Percentiles rank a stretch among this genome's conserved stretches.
phyloP scores from a whole-genome alignment of 2,113 vertebrate species.

The Hiodon alosoides region DNA sequence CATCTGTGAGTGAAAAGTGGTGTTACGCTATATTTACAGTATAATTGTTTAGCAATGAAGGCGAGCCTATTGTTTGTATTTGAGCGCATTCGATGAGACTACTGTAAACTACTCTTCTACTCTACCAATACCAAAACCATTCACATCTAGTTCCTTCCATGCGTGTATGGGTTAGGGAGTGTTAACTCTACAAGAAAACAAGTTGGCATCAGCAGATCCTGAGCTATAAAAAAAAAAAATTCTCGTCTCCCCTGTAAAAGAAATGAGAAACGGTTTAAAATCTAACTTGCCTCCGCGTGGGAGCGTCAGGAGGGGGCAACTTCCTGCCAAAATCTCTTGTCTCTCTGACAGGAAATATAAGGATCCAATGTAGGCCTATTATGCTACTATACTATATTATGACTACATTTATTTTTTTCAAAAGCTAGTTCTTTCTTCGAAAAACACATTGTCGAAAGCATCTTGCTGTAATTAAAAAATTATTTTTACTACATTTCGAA shows the following conservation, averaged over 20 bases:
- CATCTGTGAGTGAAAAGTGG: neutral
- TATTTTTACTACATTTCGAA: too few relatives aligned
- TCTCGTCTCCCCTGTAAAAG: neutral
- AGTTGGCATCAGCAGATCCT: slow-evolving; percentile 7
- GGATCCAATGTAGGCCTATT: too few relatives aligned
- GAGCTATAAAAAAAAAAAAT: neutral
- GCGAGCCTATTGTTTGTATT: neutral
- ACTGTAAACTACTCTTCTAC: neutral
- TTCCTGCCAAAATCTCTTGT: neutral
- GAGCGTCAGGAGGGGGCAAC: too few relatives aligned
- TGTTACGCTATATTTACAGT: neutral
- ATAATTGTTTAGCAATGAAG: neutral
- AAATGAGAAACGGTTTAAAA: neutral
- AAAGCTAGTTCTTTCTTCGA: neutral
- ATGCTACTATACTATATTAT: too few relatives aligned
- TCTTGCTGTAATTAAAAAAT: too few relatives aligned
- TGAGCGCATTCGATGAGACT: neutral
- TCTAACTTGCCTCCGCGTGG: neutral
- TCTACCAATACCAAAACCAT: neutral
- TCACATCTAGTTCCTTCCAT: neutral
- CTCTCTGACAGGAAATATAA: neutral
- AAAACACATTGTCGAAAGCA: too few relatives aligned
- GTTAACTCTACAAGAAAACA: slow-evolving; percentile 12
- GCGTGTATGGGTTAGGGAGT: neutral
- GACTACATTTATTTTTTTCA: too few relatives aligned